Conservation (phyloP, 2,888 invertebrate genomes). For the Oxycera nigricornis region DNA sequence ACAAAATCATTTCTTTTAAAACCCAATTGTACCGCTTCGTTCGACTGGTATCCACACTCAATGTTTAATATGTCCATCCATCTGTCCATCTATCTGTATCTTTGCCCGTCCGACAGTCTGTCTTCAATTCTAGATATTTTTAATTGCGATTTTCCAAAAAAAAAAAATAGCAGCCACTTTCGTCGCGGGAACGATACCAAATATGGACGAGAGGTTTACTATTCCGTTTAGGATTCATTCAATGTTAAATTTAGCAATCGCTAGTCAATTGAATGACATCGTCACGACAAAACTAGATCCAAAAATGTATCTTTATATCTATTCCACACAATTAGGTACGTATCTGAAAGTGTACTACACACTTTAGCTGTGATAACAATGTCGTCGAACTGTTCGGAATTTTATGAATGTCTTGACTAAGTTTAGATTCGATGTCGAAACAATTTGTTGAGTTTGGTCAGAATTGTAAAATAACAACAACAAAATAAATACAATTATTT, state of each 20-base stretch:
- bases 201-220: neutral
- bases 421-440: neutral
- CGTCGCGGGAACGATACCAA: neutral
- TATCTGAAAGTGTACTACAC: neutral
- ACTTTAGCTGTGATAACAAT: constrained; percentile 21
- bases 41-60: neutral
- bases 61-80: neutral
- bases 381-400: constrained; percentile 27
- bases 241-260: neutral
- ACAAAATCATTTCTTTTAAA: neutral
- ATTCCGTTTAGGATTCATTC: neutral
- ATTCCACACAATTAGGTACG: too few species aligned
- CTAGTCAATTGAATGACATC: too few species aligned
- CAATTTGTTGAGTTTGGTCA: too few species aligned
- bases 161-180: too few species aligned
- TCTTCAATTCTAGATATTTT: neutral
- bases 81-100: neutral
- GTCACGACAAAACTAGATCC: too few species aligned
- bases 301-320: too few species aligned
- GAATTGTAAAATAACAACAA: too few species aligned
- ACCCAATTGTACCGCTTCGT: neutral
- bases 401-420: constrained; percentile 7
- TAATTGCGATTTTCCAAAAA: constrained; percentile 10
- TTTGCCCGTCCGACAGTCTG: neutral
- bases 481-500: too few species aligned